phyloP scores from a whole-genome alignment of 2,888 invertebrate species.

The Nesidiocoris tenuis region DNA sequence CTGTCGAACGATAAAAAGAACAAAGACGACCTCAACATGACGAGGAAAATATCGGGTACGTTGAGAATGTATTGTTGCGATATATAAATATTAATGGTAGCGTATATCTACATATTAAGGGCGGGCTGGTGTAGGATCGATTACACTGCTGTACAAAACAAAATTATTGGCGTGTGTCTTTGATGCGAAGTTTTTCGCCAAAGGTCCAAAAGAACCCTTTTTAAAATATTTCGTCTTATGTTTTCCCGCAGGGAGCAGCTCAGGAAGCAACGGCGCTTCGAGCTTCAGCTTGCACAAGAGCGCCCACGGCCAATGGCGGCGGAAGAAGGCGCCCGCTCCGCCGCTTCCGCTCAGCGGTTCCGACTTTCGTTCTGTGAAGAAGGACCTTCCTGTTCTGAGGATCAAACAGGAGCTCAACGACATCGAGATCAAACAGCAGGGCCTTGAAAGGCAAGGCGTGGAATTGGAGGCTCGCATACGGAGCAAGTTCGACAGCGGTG shows the following conservation, averaged over 20 bases:
- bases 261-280: not conserved
- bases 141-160: no score
- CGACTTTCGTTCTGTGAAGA: constrained; percentile 62
- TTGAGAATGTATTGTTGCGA: no score
- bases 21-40: constrained; percentile 39
- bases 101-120: no score
- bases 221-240: no score
- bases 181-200: no score
- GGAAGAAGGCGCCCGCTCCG: constrained; percentile 76
- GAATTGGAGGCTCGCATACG: constrained; percentile 85
- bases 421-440: constrained; percentile 84
- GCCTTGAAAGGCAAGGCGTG: constrained; percentile 87
- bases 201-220: no score
- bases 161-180: no score
- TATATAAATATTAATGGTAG: not conserved
- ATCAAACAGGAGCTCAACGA: constrained; percentile 69
- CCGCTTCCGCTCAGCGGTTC: constrained; percentile 63
- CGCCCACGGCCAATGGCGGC: constrained; percentile 68
- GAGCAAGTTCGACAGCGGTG: constrained; percentile 68
- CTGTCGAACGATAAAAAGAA: constrained; percentile 32
- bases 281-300: constrained; percentile 58
- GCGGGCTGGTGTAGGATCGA: no score
- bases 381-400: constrained; percentile 57
- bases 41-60: constrained; percentile 35
- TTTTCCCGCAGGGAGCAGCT: constrained; percentile 9